Evolutionary conservation across 2,113 vertebrate genomes (phyloP), one percentile per base, ranked within the genome.

Genomic region (Platichthys stellatus): DNA sequence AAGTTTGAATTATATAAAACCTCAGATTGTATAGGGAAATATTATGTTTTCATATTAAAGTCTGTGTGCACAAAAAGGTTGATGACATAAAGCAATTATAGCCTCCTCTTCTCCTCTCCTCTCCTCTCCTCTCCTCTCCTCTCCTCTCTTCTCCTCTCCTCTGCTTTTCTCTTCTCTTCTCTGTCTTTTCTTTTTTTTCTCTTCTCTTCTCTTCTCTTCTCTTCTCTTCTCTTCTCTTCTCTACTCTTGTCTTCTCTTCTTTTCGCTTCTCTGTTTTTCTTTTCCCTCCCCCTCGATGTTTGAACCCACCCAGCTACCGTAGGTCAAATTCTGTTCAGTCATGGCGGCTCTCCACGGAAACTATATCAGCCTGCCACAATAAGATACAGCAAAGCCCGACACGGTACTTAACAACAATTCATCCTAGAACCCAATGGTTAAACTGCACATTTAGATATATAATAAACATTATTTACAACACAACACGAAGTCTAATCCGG

Each of bases 291-390:
- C 1, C 0, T 24, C 0, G n/a, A 0, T 2, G 6, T 49, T 20
- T 83, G 86, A 60, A 21, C 80, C 74, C 64, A 26, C 26, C 15
- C 59, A 5, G 61, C 14, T 80, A 12, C 89, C 90, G 40, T 92
- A 91, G 87, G 80, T 90, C 85, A 86, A 0, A 57, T 20, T 12
- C 2, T 43, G 24, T 51, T 72, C 59, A 56, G 59, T 65, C 5
- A 63, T 53, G 40, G 56, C 72, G n/a, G 40, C 80, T 8, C 11
- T 65, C 9, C 3, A 23, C 80, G 80, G 89, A 88, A 88, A 70
- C 28, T 0, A 0, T 0, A 15, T 18, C 5, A 14, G 17, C 26
- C 24, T 74, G 1, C 45, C 85, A 88, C 0, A 89, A 88, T 89
- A 91, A 85, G n/a, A 38, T 8, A 14, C 5, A 0, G 68, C 1